These are phyloP conservation scores for Spodoptera litura DNA, from an alignment of 1,140 invertebrate species.

Conservation along the genomic window DNA sequence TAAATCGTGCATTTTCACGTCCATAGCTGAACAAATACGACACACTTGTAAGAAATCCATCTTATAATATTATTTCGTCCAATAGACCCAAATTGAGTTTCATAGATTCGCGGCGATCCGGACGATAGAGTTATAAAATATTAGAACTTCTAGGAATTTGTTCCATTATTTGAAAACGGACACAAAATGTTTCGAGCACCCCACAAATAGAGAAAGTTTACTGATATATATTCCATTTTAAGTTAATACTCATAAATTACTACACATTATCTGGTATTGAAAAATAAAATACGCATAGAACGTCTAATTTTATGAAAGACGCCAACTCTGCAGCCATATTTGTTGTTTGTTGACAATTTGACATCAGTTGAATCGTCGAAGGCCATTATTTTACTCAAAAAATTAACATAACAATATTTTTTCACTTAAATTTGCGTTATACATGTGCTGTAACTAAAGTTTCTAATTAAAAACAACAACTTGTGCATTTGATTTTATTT, in stretches of 20 bases:
- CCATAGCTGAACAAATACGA: constrained; percentile 55
- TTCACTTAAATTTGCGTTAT: no score
- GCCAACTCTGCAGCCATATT: constrained; percentile 66
- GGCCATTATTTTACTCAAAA: no score
- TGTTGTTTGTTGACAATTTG: constrained; percentile 57
- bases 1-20: constrained; percentile 59
- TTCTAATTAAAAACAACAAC: no score
- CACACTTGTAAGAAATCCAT: constrained; percentile 56
- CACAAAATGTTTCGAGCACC: background rate
- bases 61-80: constrained; percentile 28
- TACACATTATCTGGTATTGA: constrained; percentile 2
- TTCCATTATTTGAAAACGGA: constrained; percentile 1
- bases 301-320: constrained; percentile 78
- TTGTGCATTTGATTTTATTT: no score
- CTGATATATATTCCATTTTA: background rate
- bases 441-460: no score
- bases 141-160: constrained; percentile 57
- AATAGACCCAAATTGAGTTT: constrained; percentile 45
- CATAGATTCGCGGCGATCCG: constrained; percentile 51
- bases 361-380: background rate
- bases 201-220: no score
- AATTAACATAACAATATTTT: no score
- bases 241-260: background rate
- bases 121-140: constrained; percentile 64
- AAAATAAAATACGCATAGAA: constrained; percentile 62